These are phyloP conservation scores for Chroicocephalus ridibundus DNA, from an alignment of 2,113 vertebrate genomes.

Conservation along the genomic window DNA sequence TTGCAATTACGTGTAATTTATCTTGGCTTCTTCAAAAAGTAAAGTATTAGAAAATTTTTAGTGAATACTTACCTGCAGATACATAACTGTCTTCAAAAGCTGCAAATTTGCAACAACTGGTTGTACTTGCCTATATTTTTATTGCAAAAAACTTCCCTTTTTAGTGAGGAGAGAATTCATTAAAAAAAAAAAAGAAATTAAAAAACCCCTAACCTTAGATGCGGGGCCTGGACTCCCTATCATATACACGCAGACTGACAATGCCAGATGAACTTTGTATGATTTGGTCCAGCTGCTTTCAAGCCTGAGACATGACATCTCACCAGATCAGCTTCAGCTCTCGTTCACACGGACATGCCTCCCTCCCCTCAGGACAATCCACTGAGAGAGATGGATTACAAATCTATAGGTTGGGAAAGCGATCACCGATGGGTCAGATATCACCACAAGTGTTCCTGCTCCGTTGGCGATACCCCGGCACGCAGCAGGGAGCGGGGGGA, in stretches of 20 bases:
- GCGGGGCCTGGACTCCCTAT: neutral
- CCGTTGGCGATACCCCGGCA: rapidly evolving
- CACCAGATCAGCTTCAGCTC: neutral
- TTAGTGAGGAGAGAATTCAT: neutral
- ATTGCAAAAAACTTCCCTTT: neutral
- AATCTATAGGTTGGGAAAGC: neutral
- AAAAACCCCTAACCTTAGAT: neutral
- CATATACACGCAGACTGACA: neutral
- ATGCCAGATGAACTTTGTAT: neutral
- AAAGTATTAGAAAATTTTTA: neutral
- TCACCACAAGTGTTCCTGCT: neutral
- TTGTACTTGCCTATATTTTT: neutral
- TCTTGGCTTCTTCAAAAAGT: neutral
- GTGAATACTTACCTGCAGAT: neutral
- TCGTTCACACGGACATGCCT: neutral
- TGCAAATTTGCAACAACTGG: neutral
- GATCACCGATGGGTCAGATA: neutral
- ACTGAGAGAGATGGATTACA: neutral
- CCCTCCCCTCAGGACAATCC: neutral
- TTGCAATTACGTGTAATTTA: neutral
- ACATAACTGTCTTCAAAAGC: neutral
- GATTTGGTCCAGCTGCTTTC: neutral
- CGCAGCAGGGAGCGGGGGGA: rapidly evolving
- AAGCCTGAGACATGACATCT: neutral
- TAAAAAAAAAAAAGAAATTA: neutral